phyloP scores from a whole-genome alignment of 2,113 vertebrate species.

The Leptobrachium ailaonicum region DNA sequence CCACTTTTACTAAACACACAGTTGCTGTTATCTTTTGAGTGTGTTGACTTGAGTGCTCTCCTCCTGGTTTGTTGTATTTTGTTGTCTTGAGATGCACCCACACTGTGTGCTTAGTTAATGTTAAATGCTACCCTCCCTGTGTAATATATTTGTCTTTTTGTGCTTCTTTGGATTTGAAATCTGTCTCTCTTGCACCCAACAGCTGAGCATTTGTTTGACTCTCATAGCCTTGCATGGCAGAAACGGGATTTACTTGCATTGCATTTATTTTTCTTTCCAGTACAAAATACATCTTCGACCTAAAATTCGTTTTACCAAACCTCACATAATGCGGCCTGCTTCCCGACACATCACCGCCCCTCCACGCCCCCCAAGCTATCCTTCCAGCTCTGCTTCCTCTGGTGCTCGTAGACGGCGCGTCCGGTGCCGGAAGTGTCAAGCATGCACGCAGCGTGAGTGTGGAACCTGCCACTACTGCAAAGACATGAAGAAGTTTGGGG shows the following conservation, averaged over 20 bases:
- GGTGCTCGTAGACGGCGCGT: conserved; percentile 85
- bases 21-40: too few relatives aligned
- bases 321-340: conserved; percentile 78
- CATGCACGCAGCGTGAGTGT: conserved; percentile 87
- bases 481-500: conserved; percentile 95
- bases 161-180: neutral
- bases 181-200: neutral
- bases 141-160: too few relatives aligned
- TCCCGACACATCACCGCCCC: conserved; percentile 63
- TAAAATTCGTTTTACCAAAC: conserved; percentile 77
- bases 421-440: conserved; percentile 89
- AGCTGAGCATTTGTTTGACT: neutral
- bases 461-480: conserved; percentile 90
- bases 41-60: too few relatives aligned
- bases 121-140: too few relatives aligned
- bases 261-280: conserved; percentile 52
- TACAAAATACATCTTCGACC: conserved; percentile 72
- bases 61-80: too few relatives aligned
- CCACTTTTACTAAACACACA: too few relatives aligned
- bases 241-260: neutral
- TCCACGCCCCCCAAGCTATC: conserved; percentile 72
- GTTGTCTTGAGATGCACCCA: too few relatives aligned
- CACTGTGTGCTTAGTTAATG: too few relatives aligned
- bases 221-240: too few relatives aligned
- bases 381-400: conserved; percentile 76